A percentile compares a stretch with the other conserved stretches of the same genome.
phyloP scores from a whole-genome alignment of 2,888 invertebrate species.

The Drosophila peninsularis region DNA sequence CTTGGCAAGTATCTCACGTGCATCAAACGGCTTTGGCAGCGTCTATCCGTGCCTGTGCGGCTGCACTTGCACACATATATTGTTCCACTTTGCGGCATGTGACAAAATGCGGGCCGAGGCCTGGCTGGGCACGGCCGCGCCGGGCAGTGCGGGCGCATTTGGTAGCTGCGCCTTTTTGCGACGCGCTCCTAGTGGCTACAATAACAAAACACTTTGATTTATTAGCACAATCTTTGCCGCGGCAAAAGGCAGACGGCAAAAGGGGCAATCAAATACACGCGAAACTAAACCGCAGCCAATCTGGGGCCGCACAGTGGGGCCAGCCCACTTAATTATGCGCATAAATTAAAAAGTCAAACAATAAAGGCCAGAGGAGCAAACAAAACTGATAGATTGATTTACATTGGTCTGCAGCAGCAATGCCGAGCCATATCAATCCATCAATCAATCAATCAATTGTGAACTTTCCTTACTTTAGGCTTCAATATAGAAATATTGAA shows the following conservation, averaged over 20 bases:
- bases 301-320: constrained; percentile 49
- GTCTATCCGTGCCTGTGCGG: not conserved
- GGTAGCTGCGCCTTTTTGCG: constrained; percentile 22
- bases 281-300: constrained; percentile 59
- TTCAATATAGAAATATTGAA: not conserved
- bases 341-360: not conserved
- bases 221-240: constrained; percentile 60
- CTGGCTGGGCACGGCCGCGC: not conserved
- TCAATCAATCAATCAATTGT: not conserved
- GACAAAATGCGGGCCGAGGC: constrained; percentile 8
- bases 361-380: not conserved
- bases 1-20: constrained; percentile 17
- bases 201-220: constrained; percentile 67
- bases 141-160: not conserved
- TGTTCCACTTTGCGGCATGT: constrained; percentile 36
- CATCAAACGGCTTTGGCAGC: constrained; percentile 20
- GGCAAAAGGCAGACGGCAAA: constrained; percentile 42
- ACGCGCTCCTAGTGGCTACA: constrained; percentile 48
- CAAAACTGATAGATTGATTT: not conserved
- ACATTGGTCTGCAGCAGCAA: not conserved
- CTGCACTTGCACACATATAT: constrained; percentile 33
- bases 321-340: constrained; percentile 1
- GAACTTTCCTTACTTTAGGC: not conserved
- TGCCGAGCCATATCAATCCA: not conserved
- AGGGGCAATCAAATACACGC: constrained; percentile 58